Evolutionary conservation across 1,140 invertebrate genomes (phyloP).

Genomic region (Magallana gigas): DNA sequence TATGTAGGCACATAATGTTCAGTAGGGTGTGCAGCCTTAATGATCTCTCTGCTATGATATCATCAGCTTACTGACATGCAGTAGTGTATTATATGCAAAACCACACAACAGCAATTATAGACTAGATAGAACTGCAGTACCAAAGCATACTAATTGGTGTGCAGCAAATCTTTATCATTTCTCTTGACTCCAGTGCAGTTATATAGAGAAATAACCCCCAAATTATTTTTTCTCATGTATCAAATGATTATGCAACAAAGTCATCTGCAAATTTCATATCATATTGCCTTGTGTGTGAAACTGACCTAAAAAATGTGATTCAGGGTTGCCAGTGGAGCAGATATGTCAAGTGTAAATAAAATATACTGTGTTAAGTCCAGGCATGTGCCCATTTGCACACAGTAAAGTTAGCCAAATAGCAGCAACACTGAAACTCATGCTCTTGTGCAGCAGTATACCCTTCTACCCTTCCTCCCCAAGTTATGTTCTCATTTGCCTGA

Average conservation of each 20-base stretch:
- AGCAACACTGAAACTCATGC: background rate
- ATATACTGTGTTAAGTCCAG: no score
- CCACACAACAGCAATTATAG: background rate
- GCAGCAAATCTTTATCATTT: background rate
- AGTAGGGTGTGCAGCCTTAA: no score
- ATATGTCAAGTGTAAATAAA: no score
- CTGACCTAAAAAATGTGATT: background rate
- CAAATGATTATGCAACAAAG: background rate
- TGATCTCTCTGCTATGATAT: background rate
- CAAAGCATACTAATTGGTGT: background rate
- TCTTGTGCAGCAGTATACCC: background rate
- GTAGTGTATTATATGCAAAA: background rate
- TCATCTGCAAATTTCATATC: background rate
- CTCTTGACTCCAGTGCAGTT: background rate
- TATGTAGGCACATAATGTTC: background rate
- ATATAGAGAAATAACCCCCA: background rate
- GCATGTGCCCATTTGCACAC: no score
- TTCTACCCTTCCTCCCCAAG: background rate
- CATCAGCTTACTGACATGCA: background rate
- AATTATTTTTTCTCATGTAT: background rate
- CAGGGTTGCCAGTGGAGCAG: background rate
- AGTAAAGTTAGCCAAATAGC: background rate
- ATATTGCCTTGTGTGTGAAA: no score
- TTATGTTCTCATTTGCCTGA: conserved; percentile 15
- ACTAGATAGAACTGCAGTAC: background rate